Evolutionary conservation across 2,797 vertebrate genomes (phyloP).

Genomic region (Morelia viridis): DNA sequence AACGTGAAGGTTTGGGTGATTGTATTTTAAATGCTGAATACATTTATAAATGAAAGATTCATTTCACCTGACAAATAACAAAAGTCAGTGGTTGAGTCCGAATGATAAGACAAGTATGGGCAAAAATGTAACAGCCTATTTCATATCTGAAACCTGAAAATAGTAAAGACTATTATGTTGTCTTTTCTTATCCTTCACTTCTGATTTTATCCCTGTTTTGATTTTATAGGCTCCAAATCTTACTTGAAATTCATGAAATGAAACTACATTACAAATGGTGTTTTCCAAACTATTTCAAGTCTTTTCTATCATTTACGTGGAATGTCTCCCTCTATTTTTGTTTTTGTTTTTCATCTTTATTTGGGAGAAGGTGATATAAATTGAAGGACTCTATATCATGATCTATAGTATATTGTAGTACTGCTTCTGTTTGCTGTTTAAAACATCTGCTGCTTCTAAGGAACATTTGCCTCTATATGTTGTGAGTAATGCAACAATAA

Average conservation of each 20-base stretch:
- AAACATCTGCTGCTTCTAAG: neutral
- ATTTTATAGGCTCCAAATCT: neutral
- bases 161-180: neutral
- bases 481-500: neutral
- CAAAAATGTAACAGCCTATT: neutral
- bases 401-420: neutral
- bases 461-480: neutral
- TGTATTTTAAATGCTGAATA: neutral
- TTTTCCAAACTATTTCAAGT: neutral
- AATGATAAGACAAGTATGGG: neutral
- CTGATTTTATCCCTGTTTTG: neutral
- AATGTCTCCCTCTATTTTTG: neutral
- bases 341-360: neutral
- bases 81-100: neutral
- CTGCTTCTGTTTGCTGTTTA: conserved; percentile 14
- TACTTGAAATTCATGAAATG: neutral
- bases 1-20: neutral
- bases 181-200: neutral
- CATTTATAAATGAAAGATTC: neutral
- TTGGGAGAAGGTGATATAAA: conserved; percentile 9
- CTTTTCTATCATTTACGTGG: neutral
- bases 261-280: neutral
- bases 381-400: neutral
- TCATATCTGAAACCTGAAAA: neutral
- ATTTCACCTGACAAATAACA: neutral